These are phyloP conservation scores for Rhadina sibilatrix DNA, from an alignment of 2,113 vertebrate genomes.

Conservation along the genomic window DNA sequence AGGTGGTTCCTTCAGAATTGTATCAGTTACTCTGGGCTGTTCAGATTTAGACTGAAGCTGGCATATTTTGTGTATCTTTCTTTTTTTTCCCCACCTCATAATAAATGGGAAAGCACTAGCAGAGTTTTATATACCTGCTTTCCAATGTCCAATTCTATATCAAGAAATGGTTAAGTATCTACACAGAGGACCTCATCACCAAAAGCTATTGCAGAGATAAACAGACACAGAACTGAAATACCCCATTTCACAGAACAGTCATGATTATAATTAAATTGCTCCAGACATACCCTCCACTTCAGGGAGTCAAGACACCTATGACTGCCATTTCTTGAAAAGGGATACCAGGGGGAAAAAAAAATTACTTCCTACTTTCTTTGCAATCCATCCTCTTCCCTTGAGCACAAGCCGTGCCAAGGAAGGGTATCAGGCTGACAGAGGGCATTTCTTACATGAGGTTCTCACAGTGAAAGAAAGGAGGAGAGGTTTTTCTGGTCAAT, in stretches of 20 bases:
- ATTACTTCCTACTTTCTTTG: neutral
- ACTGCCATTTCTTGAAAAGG: neutral
- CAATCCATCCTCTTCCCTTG: neutral
- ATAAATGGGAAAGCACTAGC: neutral
- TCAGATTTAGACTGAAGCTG: neutral
- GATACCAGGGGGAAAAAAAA: neutral
- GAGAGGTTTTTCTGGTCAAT: neutral
- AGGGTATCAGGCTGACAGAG: neutral
- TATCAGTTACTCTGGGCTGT: neutral
- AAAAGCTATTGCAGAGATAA: neutral
- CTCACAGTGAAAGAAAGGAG: neutral
- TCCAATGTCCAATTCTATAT: neutral
- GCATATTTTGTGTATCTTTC: neutral
- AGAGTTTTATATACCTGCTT: neutral
- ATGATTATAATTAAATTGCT: neutral
- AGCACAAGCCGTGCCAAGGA: neutral
- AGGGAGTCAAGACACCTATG: neutral
- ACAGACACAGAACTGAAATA: neutral
- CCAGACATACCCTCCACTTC: neutral
- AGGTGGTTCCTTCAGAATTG: neutral
- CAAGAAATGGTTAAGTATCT: rapidly evolving
- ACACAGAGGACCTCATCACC: neutral
- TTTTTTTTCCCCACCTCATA: neutral
- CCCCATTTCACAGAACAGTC: neutral
- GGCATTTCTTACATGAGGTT: neutral